Evolutionary conservation across 2,888 invertebrate species (phyloP), one percentile per base, ranked within the genome.

Genomic region (Machimus rusticus): DNA sequence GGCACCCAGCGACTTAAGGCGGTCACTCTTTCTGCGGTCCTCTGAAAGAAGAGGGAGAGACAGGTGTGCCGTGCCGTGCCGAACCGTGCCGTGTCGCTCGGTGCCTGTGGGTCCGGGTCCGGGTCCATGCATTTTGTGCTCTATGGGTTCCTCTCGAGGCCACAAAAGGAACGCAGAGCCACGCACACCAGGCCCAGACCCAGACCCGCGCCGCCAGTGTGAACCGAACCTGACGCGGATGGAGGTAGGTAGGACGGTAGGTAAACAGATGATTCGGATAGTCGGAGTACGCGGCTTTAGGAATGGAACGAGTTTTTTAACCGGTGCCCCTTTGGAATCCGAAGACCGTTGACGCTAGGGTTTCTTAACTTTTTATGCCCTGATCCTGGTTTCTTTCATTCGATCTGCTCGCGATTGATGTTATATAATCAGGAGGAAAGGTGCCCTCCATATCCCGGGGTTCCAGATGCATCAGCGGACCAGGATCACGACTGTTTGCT

Each of bases 1-100:
- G 85, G 87, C 78, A 85, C 86, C 55, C 85, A 87, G 16, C 39
- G 81, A 77, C 85, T 55, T 14, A 8, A 89, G 87, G 88, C 88
- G 88, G 88, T 86, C 57, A 79, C 79, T 37, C 19, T 39, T 57
- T 14, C 28, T 46, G 34, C 43, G 55, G n/a, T 19, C 46, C 23
- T 86, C 37, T 46, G 34, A 81, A 81, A 43, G 34, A 87, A 87
- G 87, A 74, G 87, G 87, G 87, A 87, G 78, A 87, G 87, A 87
- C 87, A 87, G 87, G 87, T 87, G 87, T 87, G 87, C 79, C 79
- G 31, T 74, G 57, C 55, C 8, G 74, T 43, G 74, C 39, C 34
- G 34, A 34, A 6, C 34, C 37, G 66, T 43, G 79, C 79, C 57
- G 46, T 46, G 81, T 57, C 39, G 43, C 66, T 39, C 16, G 57